These are phyloP conservation scores for Hippocampus guttulatus DNA, from an alignment of 2,113 vertebrate genomes.

Conservation along the genomic window DNA sequence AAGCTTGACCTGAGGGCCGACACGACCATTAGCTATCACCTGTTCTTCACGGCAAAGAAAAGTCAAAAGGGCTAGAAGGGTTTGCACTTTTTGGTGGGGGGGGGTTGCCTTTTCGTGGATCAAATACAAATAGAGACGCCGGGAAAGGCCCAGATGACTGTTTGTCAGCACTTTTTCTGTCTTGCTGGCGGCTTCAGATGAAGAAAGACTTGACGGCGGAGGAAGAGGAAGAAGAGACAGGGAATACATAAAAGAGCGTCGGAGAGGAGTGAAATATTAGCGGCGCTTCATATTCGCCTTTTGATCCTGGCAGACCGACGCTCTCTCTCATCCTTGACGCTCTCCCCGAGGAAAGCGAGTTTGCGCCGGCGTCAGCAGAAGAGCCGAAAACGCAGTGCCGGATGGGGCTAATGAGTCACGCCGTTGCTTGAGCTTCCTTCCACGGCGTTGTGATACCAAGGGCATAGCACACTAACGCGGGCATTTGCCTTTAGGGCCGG, in stretches of 20 bases:
- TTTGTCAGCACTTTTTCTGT: slow-evolving; percentile 69
- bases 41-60: not conserved
- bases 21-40: not conserved
- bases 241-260: slow-evolving; percentile 62
- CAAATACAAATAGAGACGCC: slow-evolving; percentile 53
- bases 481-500: not conserved
- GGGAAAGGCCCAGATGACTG: slow-evolving; percentile 46
- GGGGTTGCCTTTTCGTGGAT: slow-evolving; percentile 22
- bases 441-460: not conserved
- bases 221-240: slow-evolving; percentile 40
- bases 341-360: slow-evolving; percentile 52
- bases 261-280: slow-evolving; percentile 65
- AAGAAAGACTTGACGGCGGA: slow-evolving; percentile 47
- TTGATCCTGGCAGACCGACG: slow-evolving; percentile 72
- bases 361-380: slow-evolving; percentile 61
- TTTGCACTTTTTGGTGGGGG: slow-evolving; percentile 11
- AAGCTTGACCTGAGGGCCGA: not conserved
- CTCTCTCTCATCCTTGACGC: slow-evolving; percentile 61
- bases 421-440: slow-evolving; percentile 29
- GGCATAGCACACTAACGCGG: not conserved
- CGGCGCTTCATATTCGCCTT: slow-evolving; percentile 67
- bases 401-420: slow-evolving; percentile 38
- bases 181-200: slow-evolving; percentile 57
- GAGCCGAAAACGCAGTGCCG: slow-evolving; percentile 31
- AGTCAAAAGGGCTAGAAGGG: slow-evolving; percentile 16